A percentile compares a stretch with the other conserved stretches of the same genome.
phyloP scores from a whole-genome alignment of 1,140 invertebrate genomes.

The Drosophila pseudoananassae region DNA sequence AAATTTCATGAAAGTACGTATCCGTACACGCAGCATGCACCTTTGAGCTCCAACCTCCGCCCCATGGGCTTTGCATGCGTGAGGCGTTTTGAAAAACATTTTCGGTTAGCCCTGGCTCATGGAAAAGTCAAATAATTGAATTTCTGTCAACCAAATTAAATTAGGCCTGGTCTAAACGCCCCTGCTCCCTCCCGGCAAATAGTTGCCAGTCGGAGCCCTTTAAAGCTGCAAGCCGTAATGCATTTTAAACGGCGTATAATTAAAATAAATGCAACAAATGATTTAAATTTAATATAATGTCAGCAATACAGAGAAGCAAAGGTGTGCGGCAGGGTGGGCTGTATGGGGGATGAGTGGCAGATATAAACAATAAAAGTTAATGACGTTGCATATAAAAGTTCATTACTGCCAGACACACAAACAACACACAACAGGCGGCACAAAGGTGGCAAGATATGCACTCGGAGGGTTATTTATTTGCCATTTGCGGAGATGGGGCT shows the following conservation, averaged over 20 bases:
- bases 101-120: constrained; percentile 36
- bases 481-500: constrained; percentile 16
- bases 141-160: constrained; percentile 72
- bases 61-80: constrained; percentile 35
- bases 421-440: constrained; percentile 21
- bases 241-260: constrained; percentile 78
- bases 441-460: constrained; percentile 34
- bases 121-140: constrained; percentile 74
- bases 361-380: constrained; percentile 81
- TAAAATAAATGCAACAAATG: constrained; percentile 82
- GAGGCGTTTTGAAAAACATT: constrained; percentile 63
- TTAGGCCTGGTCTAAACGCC: constrained; percentile 36
- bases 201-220: constrained; percentile 21
- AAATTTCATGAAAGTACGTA: constrained; percentile 81
- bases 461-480: constrained; percentile 21
- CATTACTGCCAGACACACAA: constrained; percentile 67
- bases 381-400: constrained; percentile 82
- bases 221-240: constrained; percentile 57
- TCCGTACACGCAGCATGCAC: constrained; percentile 68
- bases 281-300: constrained; percentile 81
- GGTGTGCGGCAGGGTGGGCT: background rate
- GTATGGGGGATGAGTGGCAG: constrained; percentile 33
- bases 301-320: constrained; percentile 31
- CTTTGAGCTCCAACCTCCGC: background rate
- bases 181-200: no score